Evolutionary conservation across 2,888 invertebrate genomes (phyloP).

Genomic region (Drosophila algonquin): DNA sequence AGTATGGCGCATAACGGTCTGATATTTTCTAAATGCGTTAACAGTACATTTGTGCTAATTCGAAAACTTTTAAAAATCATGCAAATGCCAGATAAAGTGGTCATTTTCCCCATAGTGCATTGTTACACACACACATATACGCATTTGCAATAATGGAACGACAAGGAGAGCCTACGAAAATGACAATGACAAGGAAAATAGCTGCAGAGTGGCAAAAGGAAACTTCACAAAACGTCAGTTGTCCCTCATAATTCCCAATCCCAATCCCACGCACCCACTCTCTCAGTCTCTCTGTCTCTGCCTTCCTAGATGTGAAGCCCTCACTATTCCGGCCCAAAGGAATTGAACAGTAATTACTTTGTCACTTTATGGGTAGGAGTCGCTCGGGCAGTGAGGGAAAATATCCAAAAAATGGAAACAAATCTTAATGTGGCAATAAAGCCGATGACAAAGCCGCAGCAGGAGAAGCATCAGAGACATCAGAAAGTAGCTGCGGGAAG

Average conservation of each 20-base stretch:
- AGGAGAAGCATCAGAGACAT: background rate
- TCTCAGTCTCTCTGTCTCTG: background rate
- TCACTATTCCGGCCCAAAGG: slow-evolving; percentile 31
- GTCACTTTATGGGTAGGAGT: slow-evolving; percentile 5
- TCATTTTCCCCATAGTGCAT: no score
- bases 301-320: no score
- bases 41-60: no score
- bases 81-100: no score
- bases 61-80: no score
- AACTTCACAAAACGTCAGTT: slow-evolving; percentile 43
- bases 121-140: slow-evolving; percentile 1
- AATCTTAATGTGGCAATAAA: slow-evolving; percentile 21
- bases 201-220: slow-evolving; percentile 43
- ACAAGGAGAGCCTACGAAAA: slow-evolving; percentile 54
- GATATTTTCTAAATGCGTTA: no score
- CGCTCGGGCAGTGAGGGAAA: background rate
- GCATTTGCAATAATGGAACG: slow-evolving; percentile 61
- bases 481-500: slow-evolving; percentile 13
- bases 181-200: slow-evolving; percentile 72
- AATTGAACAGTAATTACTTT: slow-evolving; percentile 71
- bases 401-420: slow-evolving; percentile 23
- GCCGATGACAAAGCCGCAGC: background rate
- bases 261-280: background rate
- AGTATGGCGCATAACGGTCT: no score
- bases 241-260: slow-evolving; percentile 32